Evolutionary conservation across 2,113 vertebrate species (phyloP), one percentile per base, ranked within the genome.

Genomic region (Leptobrachium leishanense): DNA sequence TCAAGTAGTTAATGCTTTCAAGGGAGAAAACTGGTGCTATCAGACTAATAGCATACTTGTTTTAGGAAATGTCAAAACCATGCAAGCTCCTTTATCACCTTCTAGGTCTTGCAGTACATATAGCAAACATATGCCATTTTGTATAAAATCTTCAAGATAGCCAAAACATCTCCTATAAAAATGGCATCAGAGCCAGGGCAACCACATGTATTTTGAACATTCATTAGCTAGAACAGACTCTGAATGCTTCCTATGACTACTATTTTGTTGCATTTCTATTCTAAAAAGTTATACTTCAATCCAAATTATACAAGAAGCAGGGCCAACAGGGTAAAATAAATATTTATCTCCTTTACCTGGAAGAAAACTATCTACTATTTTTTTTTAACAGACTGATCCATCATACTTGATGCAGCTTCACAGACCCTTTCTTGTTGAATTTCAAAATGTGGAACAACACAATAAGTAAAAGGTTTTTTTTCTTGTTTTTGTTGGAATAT

Each of bases 151-250:
- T 75, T 75, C 1, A 75, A 41, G 39, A 13, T 40, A 8, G 43
- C 43, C 43, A 46, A 31, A 76, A 42, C 12, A 67, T 76, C 12
- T 72, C 39, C 44, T 68, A 42, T 67, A 54, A 68, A 54, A 68
- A 55, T 68, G 74, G 65, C 74, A 76, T 8, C 12, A 68, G 46
- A 55, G 74, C 64, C 64, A 68, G 74, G 41, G 46, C 74, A 68
- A 68, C 67, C 41, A 68, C 46, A 54, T 9, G 12, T 55, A 55
- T 39, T 5, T 43, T 55, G 15, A 76, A 55, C 64, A 57, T 55
- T 67, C 44, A 76, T 63, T 6, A n/a, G 63, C 11, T 66, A 2
- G 66, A 75, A 53, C 50, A 31, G n/a, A 75, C 10, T 10, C 11
- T 10, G 15, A 10, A 39, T 43, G 20, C 63, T 74, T 74, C 57